These are phyloP conservation scores for Microctonus aethiopoides DNA, from an alignment of 2,888 invertebrate genomes.

Conservation along the genomic window DNA sequence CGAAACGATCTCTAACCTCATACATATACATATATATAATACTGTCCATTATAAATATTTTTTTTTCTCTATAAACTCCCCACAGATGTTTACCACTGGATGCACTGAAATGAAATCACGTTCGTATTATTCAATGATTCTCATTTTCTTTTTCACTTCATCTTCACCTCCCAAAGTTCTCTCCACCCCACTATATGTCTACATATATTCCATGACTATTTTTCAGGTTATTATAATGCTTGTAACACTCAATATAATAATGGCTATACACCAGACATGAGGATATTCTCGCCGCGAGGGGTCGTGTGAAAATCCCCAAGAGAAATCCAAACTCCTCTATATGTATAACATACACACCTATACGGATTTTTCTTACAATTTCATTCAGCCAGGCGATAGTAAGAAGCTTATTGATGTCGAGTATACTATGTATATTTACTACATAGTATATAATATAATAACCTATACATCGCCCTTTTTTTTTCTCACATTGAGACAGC, in stretches of 20 bases:
- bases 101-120: slow-evolving; percentile 39
- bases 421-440: slow-evolving; percentile 12
- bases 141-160: slow-evolving; percentile 33
- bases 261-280: slow-evolving; percentile 13
- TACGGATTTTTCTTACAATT: slow-evolving; percentile 37
- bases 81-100: slow-evolving; percentile 34
- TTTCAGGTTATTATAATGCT: slow-evolving; percentile 26
- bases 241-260: slow-evolving; percentile 24
- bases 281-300: slow-evolving; percentile 32
- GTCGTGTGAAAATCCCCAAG: slow-evolving; percentile 43
- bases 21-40: slow-evolving; percentile 29
- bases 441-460: not conserved
- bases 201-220: no score
- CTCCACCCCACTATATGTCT: slow-evolving; percentile 31
- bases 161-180: slow-evolving; percentile 31
- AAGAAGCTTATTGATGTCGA: slow-evolving; percentile 43
- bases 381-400: slow-evolving; percentile 38
- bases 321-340: slow-evolving; percentile 37
- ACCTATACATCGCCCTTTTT: slow-evolving; percentile 29
- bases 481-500: slow-evolving; percentile 44
- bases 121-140: slow-evolving; percentile 27
- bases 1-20: slow-evolving; percentile 35
- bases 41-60: slow-evolving; percentile 15
- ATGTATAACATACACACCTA: not conserved
- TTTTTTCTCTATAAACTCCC: slow-evolving; percentile 32